phyloP scores from a whole-genome alignment of 2,113 vertebrate genomes.

The Manacus vitellinus region DNA sequence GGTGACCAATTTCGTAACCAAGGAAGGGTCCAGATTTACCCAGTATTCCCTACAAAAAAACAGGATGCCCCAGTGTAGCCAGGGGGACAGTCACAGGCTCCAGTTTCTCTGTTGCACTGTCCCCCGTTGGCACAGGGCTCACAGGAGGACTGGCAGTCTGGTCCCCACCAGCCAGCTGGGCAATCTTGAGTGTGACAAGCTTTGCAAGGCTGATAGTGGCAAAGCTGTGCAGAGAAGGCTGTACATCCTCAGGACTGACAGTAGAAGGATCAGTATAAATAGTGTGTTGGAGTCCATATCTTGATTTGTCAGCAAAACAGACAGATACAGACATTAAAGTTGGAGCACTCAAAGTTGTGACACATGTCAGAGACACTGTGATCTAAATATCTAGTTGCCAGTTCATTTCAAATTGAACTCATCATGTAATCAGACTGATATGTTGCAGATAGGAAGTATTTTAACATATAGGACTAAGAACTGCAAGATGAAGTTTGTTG shows the following conservation, averaged over 20 bases:
- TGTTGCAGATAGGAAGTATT: neutral
- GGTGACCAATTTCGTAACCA: no score
- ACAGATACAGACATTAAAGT: rapidly evolving
- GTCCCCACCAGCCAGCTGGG: slow-evolving; percentile 72
- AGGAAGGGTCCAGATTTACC: no score
- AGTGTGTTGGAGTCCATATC: neutral
- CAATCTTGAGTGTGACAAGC: slow-evolving; percentile 21
- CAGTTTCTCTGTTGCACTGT: slow-evolving; percentile 68
- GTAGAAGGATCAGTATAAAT: neutral
- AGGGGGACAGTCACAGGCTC: slow-evolving; percentile 69
- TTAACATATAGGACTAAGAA: neutral
- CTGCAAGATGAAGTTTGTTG: neutral
- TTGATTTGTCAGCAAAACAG: neutral
- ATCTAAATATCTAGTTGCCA: neutral
- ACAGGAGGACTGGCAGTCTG: slow-evolving; percentile 68
- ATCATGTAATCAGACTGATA: rapidly evolving
- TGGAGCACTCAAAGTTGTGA: neutral
- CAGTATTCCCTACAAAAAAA: no score
- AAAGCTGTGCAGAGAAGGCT: neutral
- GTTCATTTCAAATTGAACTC: neutral
- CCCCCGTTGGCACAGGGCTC: slow-evolving; percentile 69
- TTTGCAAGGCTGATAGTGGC: neutral
- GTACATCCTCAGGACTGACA: neutral
- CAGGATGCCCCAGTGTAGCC: slow-evolving; percentile 73
- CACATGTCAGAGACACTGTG: neutral